These are phyloP conservation scores for Litoditis marina DNA, from an alignment of 2,888 invertebrate genomes.

Conservation along the genomic window DNA sequence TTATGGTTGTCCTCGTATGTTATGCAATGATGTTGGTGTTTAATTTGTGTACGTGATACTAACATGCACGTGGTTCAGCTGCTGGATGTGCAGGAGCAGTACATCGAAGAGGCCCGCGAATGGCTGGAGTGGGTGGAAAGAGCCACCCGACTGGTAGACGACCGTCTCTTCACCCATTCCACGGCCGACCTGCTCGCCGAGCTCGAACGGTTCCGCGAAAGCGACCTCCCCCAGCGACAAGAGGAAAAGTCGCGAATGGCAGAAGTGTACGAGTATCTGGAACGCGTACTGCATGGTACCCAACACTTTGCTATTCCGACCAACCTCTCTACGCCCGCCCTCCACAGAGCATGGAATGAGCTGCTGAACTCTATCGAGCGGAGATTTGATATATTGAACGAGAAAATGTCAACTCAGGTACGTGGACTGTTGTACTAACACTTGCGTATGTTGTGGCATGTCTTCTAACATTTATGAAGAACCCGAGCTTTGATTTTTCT, in stretches of 20 bases:
- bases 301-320: constrained; percentile 55
- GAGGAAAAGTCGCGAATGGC: constrained; percentile 83
- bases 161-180: constrained; percentile 41
- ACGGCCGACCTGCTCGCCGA: constrained; percentile 73
- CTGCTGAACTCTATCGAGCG: constrained; percentile 50
- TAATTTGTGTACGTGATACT: no score
- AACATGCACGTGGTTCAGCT: constrained; percentile 35
- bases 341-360: constrained; percentile 63
- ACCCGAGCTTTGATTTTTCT: background rate
- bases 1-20: background rate
- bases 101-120: constrained; percentile 52
- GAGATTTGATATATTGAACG: constrained; percentile 41
- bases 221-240: constrained; percentile 86
- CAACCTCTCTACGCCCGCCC: constrained; percentile 62
- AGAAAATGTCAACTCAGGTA: constrained; percentile 39
- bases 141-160: constrained; percentile 48
- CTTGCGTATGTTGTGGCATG: constrained; percentile 1
- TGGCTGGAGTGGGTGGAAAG: constrained; percentile 55
- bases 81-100: constrained; percentile 46
- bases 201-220: constrained; percentile 85
- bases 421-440: background rate
- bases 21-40: no score
- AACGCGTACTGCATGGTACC: constrained; percentile 47
- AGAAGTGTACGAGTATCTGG: constrained; percentile 73
- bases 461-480: constrained; percentile 1